Conservation (phyloP, 2,113 vertebrate genomes). For the Zapus hudsonius region DNA sequence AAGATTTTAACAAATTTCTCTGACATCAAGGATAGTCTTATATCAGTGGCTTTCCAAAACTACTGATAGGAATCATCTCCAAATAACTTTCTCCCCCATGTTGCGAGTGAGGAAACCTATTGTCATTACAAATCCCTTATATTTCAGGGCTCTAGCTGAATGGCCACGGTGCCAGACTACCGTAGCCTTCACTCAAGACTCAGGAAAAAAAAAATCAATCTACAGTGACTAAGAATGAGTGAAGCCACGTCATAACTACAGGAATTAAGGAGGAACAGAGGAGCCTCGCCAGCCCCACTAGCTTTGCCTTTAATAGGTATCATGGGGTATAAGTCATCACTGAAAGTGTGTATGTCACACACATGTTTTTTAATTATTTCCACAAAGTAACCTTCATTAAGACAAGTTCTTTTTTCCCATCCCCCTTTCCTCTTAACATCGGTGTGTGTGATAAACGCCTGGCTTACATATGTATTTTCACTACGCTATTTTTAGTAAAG, state of each 20-base stretch:
- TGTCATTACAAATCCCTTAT: conserved; percentile 57
- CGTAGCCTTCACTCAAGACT: not conserved
- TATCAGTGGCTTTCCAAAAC: conserved; percentile 3
- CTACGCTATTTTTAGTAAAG: conserved; percentile 41
- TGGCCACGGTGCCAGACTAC: not conserved
- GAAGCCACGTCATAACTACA: conserved; percentile 1
- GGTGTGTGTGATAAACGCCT: conserved; percentile 28
- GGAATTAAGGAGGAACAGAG: conserved; percentile 20
- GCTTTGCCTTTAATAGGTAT: conserved; percentile 76
- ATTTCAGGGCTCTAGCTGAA: not conserved
- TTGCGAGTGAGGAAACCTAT: conserved; percentile 40
- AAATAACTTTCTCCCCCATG: not conserved
- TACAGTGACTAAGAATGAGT: conserved; percentile 40
- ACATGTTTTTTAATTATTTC: conserved; percentile 59
- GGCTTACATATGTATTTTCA: conserved; percentile 47
- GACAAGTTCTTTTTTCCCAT: not conserved
- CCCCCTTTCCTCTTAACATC: conserved; percentile 33
- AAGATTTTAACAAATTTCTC: conserved; percentile 25
- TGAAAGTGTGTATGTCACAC: conserved; percentile 65
- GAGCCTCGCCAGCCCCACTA: conserved; percentile 30
- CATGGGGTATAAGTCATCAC: conserved; percentile 49
- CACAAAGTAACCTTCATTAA: not conserved
- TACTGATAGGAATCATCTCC: not conserved
- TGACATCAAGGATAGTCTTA: not conserved
- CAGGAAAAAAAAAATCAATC: conserved; percentile 35